Base-by-base conservation (phyloP, 2,797 vertebrate genomes). In the Triplophysa yarkandensis region DNA sequence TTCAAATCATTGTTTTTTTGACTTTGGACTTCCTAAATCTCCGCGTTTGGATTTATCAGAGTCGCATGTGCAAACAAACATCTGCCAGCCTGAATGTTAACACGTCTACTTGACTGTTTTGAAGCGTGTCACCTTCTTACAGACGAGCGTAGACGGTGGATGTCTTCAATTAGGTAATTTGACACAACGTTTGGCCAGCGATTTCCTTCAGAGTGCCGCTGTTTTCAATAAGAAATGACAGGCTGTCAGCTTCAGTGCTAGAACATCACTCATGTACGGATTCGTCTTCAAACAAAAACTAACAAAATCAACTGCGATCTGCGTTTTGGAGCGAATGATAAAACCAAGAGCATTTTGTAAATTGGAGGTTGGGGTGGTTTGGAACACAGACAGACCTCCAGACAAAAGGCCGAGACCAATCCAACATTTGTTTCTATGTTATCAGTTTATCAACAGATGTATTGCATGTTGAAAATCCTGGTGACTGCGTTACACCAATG, bases 321-420 rank as follows among this genome's bases (percentile, higher is more conserved):
- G 39, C 41, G 34, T 39, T 48, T 58, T 67, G 72, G 63, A 74
- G 7, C 72, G 25, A 60, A 75, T 43, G 65, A 32, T 74, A 46
- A 28, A 71, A 50, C 43, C 60, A 52, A 63, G 41, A 52, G 54
- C 43, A 21, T 61, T 61, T 48, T 32, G 21, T 23, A 58, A 72
- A 41, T 63, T 25, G n/a, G 48, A 55, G 63, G 55, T 21, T 39
- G 23, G 46, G 36, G 48, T 50, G 34, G n/a, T 64, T 77, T 77
- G 14, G 57, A 50, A 86, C 80, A 67, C 85, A 79, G 82, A 80
- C 80, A 41, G 76, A 52, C 82, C 85, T 87, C 80, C 87, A 88
- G 69, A 68, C 44, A 34, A 79, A 75, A 83, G 65, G 68, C 19
- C 28, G 48, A 71, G 81, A 62, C 28, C 30, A 77, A 84, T 83